Percentiles rank a stretch among this genome's conserved stretches.
These are phyloP conservation scores for Oscheius sp. DNA, from an alignment of 2,888 invertebrate genomes.

Conservation along the genomic window DNA sequence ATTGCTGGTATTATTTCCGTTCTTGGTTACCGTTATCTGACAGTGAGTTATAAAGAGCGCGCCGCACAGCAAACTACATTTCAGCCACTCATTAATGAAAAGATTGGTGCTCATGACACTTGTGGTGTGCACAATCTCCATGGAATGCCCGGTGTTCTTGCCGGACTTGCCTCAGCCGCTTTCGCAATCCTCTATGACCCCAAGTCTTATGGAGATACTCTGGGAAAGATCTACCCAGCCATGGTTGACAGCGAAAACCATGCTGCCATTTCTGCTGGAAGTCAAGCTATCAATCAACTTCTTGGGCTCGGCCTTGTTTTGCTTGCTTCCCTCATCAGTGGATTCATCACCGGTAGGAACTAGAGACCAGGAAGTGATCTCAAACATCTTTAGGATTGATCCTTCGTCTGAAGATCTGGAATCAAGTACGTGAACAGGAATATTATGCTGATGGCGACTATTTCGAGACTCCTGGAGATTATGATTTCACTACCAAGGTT, in stretches of 20 bases:
- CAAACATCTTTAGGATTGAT: slow-evolving; percentile 47
- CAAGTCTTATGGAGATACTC: slow-evolving; percentile 41
- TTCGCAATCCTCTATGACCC: slow-evolving; percentile 50
- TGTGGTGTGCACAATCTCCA: slow-evolving; percentile 66
- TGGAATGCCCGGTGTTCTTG: slow-evolving; percentile 62
- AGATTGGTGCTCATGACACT: slow-evolving; percentile 77
- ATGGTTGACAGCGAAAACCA: slow-evolving; percentile 35
- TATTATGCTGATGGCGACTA: slow-evolving; percentile 64
- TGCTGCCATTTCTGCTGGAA: slow-evolving; percentile 76
- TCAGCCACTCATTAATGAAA: slow-evolving; percentile 79
- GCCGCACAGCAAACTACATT: neutral
- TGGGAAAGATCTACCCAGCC: slow-evolving; percentile 51
- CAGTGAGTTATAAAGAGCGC: slow-evolving; percentile 39
- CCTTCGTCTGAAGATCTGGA: slow-evolving; percentile 54
- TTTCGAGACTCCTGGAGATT: slow-evolving; percentile 66
- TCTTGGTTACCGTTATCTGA: slow-evolving; percentile 60
- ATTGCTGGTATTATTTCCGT: slow-evolving; percentile 68
- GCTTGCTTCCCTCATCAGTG: slow-evolving; percentile 78
- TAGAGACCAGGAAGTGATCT: neutral
- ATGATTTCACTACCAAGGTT: slow-evolving; percentile 66
- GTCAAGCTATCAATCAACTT: slow-evolving; percentile 83
- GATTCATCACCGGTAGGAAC: slow-evolving; percentile 78
- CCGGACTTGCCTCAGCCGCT: slow-evolving; percentile 48
- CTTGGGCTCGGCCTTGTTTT: slow-evolving; percentile 81
- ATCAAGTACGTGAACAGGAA: slow-evolving; percentile 59